Base-by-base conservation (phyloP, 1,140 invertebrate species). In the Planococcus citri region DNA sequence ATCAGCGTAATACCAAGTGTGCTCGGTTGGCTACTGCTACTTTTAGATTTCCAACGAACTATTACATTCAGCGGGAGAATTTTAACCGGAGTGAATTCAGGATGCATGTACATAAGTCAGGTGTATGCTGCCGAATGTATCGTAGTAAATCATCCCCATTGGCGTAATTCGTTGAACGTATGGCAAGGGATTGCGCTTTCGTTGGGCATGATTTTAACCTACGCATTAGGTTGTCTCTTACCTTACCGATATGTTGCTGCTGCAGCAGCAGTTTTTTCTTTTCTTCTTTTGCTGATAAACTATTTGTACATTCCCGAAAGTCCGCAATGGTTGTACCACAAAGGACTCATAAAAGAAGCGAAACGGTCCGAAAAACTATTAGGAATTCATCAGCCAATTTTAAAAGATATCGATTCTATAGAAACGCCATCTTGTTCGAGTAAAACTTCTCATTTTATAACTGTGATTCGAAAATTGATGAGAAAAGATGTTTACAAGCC, bases 1-100 rank as follows among this genome's bases (percentile, higher is more conserved):
- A 72, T 80, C 1, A 76, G 83, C 20, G 81, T 81, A 21, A 22
- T 82, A 10, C 78, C 83, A 12, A 83, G 80, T 58, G 71, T 85
- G 2, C 33, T 80, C 21, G 85, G 85, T 14, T 87, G 83, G 82
- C 67, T 82, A 0, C 70, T 80, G 2, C 80, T 86, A 17, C n/a
- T 10, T 22, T 27, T 68, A 9, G 67, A 27, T 12, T 21, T 73
- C 12, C 24, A 27, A 21, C 20, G 29, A 21, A 64, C 75, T 69
- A 71, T 77, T 83, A 8, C 80, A 83, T 60, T 76, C 83, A 27
- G 69, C 81, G 6, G 79, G 79, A 1, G 82, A 79, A n/a, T 27
- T 86, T n/a, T 84, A 83, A 17, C 73, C 82, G 24, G 70, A 82
- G 1, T 79, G 0, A 73, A 72, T 38, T 70, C 68, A 27, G 74